Percentiles rank a stretch among this genome's conserved stretches.
Evolutionary conservation across 2,888 invertebrate genomes (phyloP).

Genomic region (Deroplatys truncata): DNA sequence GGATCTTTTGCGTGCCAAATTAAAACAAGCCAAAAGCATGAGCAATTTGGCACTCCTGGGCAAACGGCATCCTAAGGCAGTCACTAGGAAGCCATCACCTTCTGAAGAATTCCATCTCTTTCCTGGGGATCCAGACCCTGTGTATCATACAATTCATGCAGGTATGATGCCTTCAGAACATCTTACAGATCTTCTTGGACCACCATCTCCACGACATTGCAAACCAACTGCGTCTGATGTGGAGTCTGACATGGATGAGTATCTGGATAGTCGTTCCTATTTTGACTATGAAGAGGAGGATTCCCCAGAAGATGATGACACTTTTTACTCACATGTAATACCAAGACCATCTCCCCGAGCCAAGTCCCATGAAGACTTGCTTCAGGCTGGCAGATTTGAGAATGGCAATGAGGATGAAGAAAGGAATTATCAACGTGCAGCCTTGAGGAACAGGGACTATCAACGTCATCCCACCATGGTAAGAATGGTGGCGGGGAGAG

Average conservation of each 20-base stretch:
- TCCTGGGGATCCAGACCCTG: constrained; percentile 9
- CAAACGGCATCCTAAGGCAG: background rate
- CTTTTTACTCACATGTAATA: constrained; percentile 29
- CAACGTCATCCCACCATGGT: background rate
- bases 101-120: background rate
- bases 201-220: background rate
- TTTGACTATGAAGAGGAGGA: background rate
- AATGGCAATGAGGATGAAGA: background rate
- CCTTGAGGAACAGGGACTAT: background rate
- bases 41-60: constrained; percentile 38
- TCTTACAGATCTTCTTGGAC: constrained; percentile 3
- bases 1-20: constrained; percentile 32
- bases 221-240: background rate
- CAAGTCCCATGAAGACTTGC: background rate
- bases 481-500: background rate
- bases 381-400: constrained; percentile 14
- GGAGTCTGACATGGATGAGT: background rate
- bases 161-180: constrained; percentile 33
- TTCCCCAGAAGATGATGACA: constrained; percentile 19
- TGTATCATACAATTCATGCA: constrained; percentile 46
- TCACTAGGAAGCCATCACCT: constrained; percentile 4
- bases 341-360: constrained; percentile 17
- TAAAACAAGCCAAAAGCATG: constrained; percentile 46
- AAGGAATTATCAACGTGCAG: background rate
- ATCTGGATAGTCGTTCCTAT: background rate